These are phyloP conservation scores for Natrix natrix DNA, from an alignment of 2,797 vertebrate genomes.

Conservation along the genomic window DNA sequence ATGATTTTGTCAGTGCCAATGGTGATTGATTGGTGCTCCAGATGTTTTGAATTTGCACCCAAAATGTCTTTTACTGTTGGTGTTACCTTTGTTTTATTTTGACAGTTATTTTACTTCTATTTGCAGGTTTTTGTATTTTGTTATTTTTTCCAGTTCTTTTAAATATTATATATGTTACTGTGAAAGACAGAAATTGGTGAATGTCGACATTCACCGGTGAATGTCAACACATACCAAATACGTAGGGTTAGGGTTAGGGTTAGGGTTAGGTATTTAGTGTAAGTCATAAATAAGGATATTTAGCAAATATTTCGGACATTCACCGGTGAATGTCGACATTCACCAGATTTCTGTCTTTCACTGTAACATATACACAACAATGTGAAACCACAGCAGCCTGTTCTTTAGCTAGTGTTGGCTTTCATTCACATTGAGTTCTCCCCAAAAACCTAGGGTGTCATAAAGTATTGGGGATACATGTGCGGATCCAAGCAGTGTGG, in stretches of 20 bases:
- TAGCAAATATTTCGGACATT: too few relatives aligned
- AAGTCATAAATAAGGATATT: too few relatives aligned
- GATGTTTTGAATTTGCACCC: neutral
- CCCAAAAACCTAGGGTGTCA: neutral
- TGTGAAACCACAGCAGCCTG: neutral
- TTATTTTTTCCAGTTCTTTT: neutral
- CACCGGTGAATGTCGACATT: too few relatives aligned
- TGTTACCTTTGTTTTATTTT: neutral
- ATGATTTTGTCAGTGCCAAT: neutral
- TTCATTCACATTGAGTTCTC: neutral
- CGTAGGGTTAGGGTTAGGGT: too few relatives aligned
- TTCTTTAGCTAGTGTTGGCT: neutral
- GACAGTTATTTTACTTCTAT: neutral
- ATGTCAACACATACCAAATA: too few relatives aligned
- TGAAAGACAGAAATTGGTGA: too few relatives aligned
- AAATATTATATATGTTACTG: too few relatives aligned
- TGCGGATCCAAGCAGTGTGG: neutral
- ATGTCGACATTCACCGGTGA: too few relatives aligned
- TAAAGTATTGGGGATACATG: neutral
- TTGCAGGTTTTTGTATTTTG: neutral
- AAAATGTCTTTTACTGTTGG: neutral
- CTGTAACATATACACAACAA: neutral
- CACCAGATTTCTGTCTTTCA: too few relatives aligned
- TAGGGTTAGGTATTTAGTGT: too few relatives aligned
- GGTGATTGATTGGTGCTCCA: neutral